phyloP scores from a whole-genome alignment of 2,797 vertebrate genomes.

The Chaenodraco wilsoni region DNA sequence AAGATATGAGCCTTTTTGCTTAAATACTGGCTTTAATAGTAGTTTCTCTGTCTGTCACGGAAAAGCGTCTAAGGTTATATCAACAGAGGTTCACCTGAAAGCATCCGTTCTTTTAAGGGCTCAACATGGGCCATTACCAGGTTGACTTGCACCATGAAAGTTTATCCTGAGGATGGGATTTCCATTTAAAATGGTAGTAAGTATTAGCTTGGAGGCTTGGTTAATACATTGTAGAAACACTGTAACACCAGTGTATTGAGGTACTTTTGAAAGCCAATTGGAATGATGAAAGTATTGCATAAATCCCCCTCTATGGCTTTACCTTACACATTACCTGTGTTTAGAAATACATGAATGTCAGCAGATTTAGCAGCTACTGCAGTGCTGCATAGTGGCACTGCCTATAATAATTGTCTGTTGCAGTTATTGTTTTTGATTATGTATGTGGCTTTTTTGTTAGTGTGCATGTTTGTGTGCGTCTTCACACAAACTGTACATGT shows the following conservation, averaged over 20 bases:
- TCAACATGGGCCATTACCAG: slow-evolving; percentile 26
- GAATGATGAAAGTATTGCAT: neutral
- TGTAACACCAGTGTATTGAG: neutral
- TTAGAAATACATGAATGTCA: slow-evolving; percentile 16
- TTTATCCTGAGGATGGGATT: slow-evolving; percentile 19
- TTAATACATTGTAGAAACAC: neutral
- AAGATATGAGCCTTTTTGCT: neutral
- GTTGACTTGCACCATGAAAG: neutral
- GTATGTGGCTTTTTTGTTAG: slow-evolving; percentile 2
- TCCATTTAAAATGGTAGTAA: slow-evolving; percentile 16
- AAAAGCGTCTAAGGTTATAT: neutral
- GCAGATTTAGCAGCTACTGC: slow-evolving; percentile 18
- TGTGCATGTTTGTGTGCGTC: neutral
- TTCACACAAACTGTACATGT: neutral
- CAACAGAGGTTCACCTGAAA: slow-evolving; percentile 10
- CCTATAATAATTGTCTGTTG: neutral
- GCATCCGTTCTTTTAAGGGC: neutral
- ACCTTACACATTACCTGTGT: neutral
- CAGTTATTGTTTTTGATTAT: slow-evolving; percentile 18
- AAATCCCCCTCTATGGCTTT: neutral
- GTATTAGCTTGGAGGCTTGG: slow-evolving; percentile 13
- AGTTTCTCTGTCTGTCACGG: neutral
- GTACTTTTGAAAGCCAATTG: neutral
- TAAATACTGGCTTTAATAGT: neutral
- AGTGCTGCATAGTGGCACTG: neutral